Percentiles rank a stretch among this genome's conserved stretches.
Evolutionary conservation across 2,888 invertebrate genomes (phyloP).

Genomic region (Exocentrus adspersus): DNA sequence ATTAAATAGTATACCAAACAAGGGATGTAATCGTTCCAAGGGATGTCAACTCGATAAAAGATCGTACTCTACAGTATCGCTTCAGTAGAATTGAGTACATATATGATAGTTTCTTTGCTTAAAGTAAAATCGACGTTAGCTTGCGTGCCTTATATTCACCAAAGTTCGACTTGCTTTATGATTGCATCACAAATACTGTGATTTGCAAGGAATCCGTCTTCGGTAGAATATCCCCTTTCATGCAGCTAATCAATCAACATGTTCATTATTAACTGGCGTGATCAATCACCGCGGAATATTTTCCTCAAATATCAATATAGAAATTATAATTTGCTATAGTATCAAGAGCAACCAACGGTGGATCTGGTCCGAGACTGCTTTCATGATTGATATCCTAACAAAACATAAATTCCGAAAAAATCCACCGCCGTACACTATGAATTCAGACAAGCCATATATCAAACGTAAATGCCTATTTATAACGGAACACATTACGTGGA

Average conservation of each 20-base stretch:
- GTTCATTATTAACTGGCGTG: constrained; percentile 25
- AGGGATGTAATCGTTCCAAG: background rate
- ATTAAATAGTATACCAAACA: background rate
- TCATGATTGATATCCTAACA: constrained; percentile 26
- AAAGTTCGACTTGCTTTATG: background rate
- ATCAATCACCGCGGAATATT: constrained; percentile 26
- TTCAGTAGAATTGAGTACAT: too few species aligned
- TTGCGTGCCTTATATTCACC: too few species aligned
- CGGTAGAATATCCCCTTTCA: background rate
- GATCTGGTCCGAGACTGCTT: constrained; percentile 20
- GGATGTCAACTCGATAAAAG: too few species aligned
- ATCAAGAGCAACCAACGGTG: constrained; percentile 19
- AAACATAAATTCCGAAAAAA: constrained; percentile 16
- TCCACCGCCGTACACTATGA: constrained; percentile 18
- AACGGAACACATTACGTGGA: constrained; percentile 37
- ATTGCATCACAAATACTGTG: background rate
- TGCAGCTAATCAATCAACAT: constrained; percentile 14
- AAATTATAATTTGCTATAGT: constrained; percentile 26
- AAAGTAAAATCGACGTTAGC: too few species aligned
- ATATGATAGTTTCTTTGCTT: too few species aligned
- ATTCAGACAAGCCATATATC: constrained; percentile 34
- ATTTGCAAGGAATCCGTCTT: background rate
- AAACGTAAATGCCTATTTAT: constrained; percentile 40
- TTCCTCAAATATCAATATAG: constrained; percentile 26
- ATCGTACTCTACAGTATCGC: too few species aligned